Evolutionary conservation across 2,797 vertebrate species (phyloP).

Genomic region (Fistularia tabacaria): DNA sequence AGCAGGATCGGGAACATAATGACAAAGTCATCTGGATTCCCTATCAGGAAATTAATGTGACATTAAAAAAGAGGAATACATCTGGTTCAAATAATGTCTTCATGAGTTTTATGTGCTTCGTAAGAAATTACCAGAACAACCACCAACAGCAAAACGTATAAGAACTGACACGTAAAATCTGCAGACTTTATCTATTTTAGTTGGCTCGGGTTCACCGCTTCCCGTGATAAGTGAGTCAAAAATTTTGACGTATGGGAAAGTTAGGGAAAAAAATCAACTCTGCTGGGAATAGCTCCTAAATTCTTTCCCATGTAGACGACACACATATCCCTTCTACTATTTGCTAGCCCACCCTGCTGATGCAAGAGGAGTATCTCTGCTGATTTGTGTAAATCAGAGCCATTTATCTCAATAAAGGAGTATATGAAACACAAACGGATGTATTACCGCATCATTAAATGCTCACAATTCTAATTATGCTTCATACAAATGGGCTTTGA

Average conservation of each 20-base stretch:
- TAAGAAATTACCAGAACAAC: not conserved
- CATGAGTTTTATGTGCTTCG: not conserved
- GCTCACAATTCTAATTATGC: too few species aligned
- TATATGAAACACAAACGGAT: too few species aligned
- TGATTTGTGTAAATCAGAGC: not conserved
- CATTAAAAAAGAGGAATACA: constrained; percentile 1
- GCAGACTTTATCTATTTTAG: constrained; percentile 1
- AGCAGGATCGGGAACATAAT: constrained; percentile 31
- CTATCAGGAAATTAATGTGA: constrained; percentile 18
- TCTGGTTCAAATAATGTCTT: not conserved
- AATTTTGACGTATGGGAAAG: constrained; percentile 38
- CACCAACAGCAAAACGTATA: not conserved
- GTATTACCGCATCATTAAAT: too few species aligned
- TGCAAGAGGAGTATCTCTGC: not conserved
- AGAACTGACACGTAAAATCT: not conserved
- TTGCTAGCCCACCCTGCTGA: constrained; percentile 1
- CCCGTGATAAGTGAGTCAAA: constrained; percentile 14
- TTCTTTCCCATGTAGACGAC: constrained; percentile 51
- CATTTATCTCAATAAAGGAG: too few species aligned
- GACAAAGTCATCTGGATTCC: constrained; percentile 31
- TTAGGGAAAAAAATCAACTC: constrained; percentile 2
- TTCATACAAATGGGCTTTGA: too few species aligned
- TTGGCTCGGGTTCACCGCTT: constrained; percentile 1
- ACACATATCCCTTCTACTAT: not conserved
- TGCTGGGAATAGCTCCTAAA: constrained; percentile 42